Evolutionary conservation across 2,113 vertebrate genomes (phyloP).

Genomic region (Monopterus albus): DNA sequence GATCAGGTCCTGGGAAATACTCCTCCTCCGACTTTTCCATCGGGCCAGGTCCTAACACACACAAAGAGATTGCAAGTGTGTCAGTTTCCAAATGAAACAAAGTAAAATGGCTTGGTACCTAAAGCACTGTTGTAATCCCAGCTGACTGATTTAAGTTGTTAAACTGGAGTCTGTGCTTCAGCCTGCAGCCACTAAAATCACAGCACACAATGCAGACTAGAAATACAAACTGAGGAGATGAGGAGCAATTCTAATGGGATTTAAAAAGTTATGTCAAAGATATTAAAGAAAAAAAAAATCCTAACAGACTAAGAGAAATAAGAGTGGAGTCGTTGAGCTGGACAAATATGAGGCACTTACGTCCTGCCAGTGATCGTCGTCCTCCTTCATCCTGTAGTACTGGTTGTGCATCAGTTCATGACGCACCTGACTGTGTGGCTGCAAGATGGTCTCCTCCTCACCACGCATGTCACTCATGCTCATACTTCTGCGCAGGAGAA

Average conservation of each 20-base stretch:
- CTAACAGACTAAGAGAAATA: background rate
- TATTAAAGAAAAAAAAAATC: background rate
- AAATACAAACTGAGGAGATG: background rate
- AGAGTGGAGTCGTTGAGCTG: accelerated
- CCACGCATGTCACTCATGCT: slow-evolving; percentile 97
- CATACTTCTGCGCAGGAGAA: slow-evolving; percentile 83
- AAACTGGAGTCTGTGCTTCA: background rate
- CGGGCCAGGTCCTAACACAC: slow-evolving; percentile 90
- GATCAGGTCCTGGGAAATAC: slow-evolving; percentile 95
- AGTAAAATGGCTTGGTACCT: background rate
- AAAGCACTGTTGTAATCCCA: background rate
- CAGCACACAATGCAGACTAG: background rate
- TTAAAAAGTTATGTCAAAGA: background rate
- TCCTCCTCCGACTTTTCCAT: slow-evolving; percentile 96
- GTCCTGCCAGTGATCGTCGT: slow-evolving; percentile 96
- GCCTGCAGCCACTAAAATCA: background rate
- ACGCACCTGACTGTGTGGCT: slow-evolving; percentile 91
- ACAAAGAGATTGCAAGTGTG: background rate
- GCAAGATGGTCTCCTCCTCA: slow-evolving; percentile 86
- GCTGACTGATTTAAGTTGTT: background rate
- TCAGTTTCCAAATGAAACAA: slow-evolving; percentile 7
- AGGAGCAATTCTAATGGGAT: background rate
- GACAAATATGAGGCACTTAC: slow-evolving; percentile 81
- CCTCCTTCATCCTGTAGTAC: slow-evolving; percentile 91
- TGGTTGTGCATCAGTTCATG: slow-evolving; percentile 93